Evolutionary conservation across 2,113 vertebrate genomes (phyloP).

Genomic region (Tauraco erythrolophus): DNA sequence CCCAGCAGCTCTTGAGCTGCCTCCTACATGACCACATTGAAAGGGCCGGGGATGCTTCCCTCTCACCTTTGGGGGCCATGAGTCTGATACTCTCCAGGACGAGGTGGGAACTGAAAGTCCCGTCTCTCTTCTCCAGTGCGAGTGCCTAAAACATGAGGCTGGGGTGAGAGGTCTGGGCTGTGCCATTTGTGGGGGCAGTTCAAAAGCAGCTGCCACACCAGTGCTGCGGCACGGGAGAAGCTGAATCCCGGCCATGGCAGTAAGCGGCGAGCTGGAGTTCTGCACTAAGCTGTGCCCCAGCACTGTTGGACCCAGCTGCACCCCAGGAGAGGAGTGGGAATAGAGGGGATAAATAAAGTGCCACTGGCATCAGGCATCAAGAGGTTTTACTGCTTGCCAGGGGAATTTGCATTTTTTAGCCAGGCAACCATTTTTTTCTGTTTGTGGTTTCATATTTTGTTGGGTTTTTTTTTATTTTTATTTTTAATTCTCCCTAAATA

Average conservation of each 20-base stretch:
- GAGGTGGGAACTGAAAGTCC: background rate
- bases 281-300: background rate
- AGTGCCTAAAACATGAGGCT: background rate
- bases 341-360: background rate
- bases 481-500: background rate
- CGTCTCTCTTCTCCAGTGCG: accelerated
- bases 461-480: background rate
- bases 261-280: background rate
- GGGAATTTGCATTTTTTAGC: background rate
- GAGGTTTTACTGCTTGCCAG: background rate
- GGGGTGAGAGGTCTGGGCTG: background rate
- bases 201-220: background rate
- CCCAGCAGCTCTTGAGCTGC: background rate
- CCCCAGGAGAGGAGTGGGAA: background rate
- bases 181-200: background rate
- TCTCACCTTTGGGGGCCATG: accelerated
- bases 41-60: background rate
- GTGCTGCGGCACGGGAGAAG: background rate
- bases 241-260: accelerated
- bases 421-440: background rate
- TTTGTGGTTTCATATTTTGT: background rate
- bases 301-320: background rate
- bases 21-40: background rate
- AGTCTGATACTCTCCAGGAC: background rate
- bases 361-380: background rate